Base-by-base conservation (phyloP, 2,888 invertebrate species). In the Abrostola tripartita region DNA sequence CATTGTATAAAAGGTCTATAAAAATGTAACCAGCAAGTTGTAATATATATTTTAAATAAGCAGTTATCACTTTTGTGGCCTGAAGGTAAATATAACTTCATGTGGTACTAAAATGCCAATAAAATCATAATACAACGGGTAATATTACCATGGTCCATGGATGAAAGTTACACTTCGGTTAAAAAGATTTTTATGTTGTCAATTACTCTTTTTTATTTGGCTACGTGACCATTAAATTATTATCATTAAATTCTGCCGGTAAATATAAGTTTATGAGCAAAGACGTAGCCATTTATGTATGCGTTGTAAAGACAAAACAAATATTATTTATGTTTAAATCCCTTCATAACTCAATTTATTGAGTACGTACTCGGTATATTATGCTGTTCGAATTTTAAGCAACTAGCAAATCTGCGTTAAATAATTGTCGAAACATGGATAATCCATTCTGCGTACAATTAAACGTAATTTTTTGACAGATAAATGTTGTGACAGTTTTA, bases 391-490 rank as follows among this genome's bases (percentile, higher is more conserved):
- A n/a, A n/a, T n/a, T n/a, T 24, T 24, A 24, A 24, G n/a, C 24
- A 24, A 24, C 24, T 24, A 24, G 24, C 24, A 24, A 24, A 24
- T 24, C 24, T 24, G 4, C 24, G 24, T 24, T 24, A n/a, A n/a
- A n/a, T n/a, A 24, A 24, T 24, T 24, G 24, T n/a, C n/a, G n/a
- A n/a, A n/a, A n/a, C n/a, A n/a, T n/a, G n/a, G n/a, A n/a, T n/a
- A n/a, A n/a, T n/a, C n/a, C n/a, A n/a, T n/a, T 40, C 9, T 42
- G 44, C 8, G 14, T 11, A 37, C 1, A 73, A 61, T 52, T 52
- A 38, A 73, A 62, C 61, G 72, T 24, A 24, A 2, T 24, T 59
- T 57, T 10, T 37, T 56, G 58, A 52, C 52, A 47, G 11, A 24
- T 38, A n/a, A n/a, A 9, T 11, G 14, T 9, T 47, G 36, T 50